Conservation (phyloP, 2,113 vertebrate genomes). For the Camelus bactrianus region DNA sequence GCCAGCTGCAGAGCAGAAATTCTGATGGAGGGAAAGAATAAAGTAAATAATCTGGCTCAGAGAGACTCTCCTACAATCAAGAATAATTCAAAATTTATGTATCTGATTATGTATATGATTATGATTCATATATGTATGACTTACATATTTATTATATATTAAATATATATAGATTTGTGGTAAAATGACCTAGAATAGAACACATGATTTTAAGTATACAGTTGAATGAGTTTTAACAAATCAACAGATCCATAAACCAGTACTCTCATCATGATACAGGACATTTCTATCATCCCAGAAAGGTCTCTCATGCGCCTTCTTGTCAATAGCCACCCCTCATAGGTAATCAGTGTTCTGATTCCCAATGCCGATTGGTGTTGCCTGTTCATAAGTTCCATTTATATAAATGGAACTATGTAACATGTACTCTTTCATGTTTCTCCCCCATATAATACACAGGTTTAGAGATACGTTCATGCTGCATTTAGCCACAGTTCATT, state of each 20-base stretch:
- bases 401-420: background rate
- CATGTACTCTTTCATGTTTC: background rate
- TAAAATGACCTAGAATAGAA: background rate
- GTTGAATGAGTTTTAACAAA: background rate
- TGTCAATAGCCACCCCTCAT: background rate
- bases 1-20: slow-evolving; percentile 18
- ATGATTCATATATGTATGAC: too few relatives aligned
- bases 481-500: background rate
- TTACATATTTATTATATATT: too few relatives aligned
- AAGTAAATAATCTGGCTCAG: background rate
- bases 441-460: background rate
- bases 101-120: too few relatives aligned
- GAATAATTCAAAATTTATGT: background rate
- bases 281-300: background rate
- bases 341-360: background rate
- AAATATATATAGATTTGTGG: background rate
- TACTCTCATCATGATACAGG: background rate
- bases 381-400: background rate
- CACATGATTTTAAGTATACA: background rate
- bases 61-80: background rate
- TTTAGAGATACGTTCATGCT: background rate
- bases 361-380: background rate
- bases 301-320: background rate
- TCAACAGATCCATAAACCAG: background rate
- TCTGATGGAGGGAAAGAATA: background rate